phyloP scores from a whole-genome alignment of 2,797 vertebrate genomes.

The Poecile montanus region DNA sequence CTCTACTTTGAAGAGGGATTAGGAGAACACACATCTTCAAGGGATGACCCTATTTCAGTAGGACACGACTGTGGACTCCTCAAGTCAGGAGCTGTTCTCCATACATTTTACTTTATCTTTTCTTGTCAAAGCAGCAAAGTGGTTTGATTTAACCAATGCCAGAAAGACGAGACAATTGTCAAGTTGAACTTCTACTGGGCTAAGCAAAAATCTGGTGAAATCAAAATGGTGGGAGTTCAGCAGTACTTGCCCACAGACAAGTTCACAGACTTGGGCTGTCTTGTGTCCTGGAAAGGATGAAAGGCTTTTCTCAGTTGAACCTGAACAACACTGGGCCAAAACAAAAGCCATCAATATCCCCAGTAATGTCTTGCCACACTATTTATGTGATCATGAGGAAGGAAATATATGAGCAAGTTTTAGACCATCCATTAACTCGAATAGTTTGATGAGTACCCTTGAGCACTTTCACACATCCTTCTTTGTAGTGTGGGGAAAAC shows the following conservation, averaged over 20 bases:
- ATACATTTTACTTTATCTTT: not conserved
- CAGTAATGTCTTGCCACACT: not conserved
- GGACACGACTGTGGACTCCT: not conserved
- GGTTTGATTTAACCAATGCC: not conserved
- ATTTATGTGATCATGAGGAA: not conserved
- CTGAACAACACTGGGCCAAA: not conserved
- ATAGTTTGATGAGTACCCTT: not conserved
- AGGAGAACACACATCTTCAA: not conserved
- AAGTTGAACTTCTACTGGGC: not conserved
- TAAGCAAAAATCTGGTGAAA: conserved; percentile 14
- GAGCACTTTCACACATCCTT: not conserved
- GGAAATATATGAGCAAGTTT: not conserved
- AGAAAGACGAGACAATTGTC: not conserved
- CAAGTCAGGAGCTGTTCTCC: not conserved
- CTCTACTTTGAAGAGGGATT: not conserved
- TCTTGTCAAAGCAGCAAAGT: not conserved
- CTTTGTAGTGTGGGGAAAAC: not conserved
- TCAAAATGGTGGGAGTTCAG: not conserved
- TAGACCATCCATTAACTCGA: not conserved
- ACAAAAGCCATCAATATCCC: not conserved
- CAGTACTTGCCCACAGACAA: not conserved
- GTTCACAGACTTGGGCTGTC: not conserved
- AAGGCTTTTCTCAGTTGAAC: conserved; percentile 7
- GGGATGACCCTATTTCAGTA: not conserved
- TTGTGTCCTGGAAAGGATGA: not conserved